Evolutionary conservation across 2,888 invertebrate genomes (phyloP).

Genomic region (Lycia hirtaria): DNA sequence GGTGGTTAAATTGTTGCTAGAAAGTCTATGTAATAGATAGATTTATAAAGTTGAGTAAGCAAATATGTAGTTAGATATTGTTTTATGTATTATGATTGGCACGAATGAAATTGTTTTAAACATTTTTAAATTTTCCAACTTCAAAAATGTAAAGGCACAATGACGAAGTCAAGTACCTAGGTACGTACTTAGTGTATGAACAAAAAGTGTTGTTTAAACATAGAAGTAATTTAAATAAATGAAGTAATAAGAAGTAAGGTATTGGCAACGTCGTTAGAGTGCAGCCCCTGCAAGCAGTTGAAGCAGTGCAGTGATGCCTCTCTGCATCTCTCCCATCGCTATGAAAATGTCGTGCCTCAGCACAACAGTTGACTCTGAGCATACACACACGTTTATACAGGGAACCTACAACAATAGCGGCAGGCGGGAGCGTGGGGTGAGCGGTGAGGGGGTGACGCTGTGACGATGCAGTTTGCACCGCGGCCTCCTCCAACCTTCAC

Average conservation of each 20-base stretch:
- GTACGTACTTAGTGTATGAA: too few relatives aligned
- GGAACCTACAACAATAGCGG: slow-evolving; percentile 69
- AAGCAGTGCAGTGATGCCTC: slow-evolving; percentile 19
- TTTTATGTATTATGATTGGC: too few relatives aligned
- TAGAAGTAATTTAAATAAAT: background rate
- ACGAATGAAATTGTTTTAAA: too few relatives aligned
- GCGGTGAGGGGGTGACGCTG: slow-evolving; percentile 62
- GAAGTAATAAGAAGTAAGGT: slow-evolving; percentile 54
- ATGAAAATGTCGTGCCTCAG: slow-evolving; percentile 76
- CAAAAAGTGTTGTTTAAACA: too few relatives aligned
- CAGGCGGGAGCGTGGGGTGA: slow-evolving; percentile 58
- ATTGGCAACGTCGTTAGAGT: slow-evolving; percentile 57
- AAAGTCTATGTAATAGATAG: slow-evolving; percentile 38
- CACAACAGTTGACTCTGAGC: slow-evolving; percentile 79
- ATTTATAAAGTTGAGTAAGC: too few relatives aligned
- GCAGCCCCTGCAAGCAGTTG: slow-evolving; percentile 23
- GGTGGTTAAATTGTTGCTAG: slow-evolving; percentile 10
- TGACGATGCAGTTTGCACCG: slow-evolving; percentile 85
- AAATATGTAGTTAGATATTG: too few relatives aligned
- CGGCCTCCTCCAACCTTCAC: slow-evolving; percentile 84
- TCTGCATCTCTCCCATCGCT: slow-evolving; percentile 60
- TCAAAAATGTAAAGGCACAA: too few relatives aligned
- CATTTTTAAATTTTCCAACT: too few relatives aligned
- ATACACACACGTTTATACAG: slow-evolving; percentile 67
- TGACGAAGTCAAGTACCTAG: too few relatives aligned